Evolutionary conservation across 2,888 invertebrate species (phyloP).

Genomic region (Micoletzkya japonica): DNA sequence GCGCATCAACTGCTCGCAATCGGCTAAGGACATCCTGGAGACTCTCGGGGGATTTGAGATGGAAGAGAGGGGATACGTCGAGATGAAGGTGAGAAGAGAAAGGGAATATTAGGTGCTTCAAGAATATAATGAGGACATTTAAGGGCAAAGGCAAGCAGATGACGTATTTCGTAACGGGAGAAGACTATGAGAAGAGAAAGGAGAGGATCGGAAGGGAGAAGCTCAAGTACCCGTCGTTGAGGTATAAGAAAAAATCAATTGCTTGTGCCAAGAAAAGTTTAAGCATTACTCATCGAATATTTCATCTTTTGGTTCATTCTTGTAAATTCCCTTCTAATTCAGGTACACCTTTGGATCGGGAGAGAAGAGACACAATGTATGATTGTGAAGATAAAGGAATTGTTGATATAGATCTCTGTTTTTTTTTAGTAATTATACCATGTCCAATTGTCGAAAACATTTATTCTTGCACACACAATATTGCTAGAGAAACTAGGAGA

Average conservation of each 20-base stretch:
- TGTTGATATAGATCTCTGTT: too few relatives aligned
- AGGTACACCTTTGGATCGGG: slow-evolving; percentile 23
- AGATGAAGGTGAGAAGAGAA: slow-evolving; percentile 64
- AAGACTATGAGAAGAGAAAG: slow-evolving; percentile 58
- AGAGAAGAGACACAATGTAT: neutral
- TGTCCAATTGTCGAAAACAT: neutral
- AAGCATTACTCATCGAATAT: too few relatives aligned
- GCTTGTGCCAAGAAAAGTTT: too few relatives aligned
- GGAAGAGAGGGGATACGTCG: slow-evolving; percentile 65
- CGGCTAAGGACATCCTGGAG: slow-evolving; percentile 61
- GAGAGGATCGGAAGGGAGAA: slow-evolving; percentile 38
- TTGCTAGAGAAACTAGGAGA: neutral
- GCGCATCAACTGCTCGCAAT: slow-evolving; percentile 41
- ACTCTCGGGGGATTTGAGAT: slow-evolving; percentile 66
- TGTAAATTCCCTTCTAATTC: too few relatives aligned
- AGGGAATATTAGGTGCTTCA: neutral
- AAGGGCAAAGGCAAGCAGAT: slow-evolving; percentile 66
- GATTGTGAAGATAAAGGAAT: neutral
- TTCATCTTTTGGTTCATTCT: too few relatives aligned
- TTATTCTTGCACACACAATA: neutral
- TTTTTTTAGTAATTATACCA: too few relatives aligned
- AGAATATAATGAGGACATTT: neutral
- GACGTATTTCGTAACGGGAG: slow-evolving; percentile 66
- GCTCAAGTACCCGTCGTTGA: slow-evolving; percentile 37
- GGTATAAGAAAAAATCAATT: too few relatives aligned